Evolutionary conservation across 1,140 invertebrate genomes (phyloP).

Genomic region (Calephelis virginiensis): DNA sequence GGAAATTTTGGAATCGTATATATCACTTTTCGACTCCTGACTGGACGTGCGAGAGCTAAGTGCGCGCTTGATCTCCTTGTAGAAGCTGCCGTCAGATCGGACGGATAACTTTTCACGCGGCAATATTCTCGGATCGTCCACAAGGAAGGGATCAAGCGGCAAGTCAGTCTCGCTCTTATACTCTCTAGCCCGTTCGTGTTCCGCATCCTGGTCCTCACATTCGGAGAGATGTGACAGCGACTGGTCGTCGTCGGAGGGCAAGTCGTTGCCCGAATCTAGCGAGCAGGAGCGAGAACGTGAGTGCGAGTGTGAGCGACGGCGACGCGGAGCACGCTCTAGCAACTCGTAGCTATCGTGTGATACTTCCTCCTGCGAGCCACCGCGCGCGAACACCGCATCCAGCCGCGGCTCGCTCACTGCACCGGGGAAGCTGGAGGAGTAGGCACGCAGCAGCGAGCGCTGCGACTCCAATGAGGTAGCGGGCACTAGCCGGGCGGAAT

Average conservation of each 20-base stretch:
- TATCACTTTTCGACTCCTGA: constrained; percentile 83
- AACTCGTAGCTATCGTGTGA: constrained; percentile 37
- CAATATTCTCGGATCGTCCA: constrained; percentile 83
- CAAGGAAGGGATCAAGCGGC: constrained; percentile 81
- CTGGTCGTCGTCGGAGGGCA: constrained; percentile 82
- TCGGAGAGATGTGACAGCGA: constrained; percentile 77
- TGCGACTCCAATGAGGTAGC: constrained; percentile 1
- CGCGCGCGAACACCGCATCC: constrained; percentile 88
- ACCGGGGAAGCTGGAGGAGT: background rate
- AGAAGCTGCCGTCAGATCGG: constrained; percentile 83
- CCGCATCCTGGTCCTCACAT: constrained; percentile 52
- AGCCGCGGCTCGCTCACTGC: constrained; percentile 30
- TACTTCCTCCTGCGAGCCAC: background rate
- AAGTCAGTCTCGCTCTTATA: constrained; percentile 81
- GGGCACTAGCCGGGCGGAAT: background rate
- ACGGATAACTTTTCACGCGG: constrained; percentile 83
- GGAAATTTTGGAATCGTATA: constrained; percentile 82
- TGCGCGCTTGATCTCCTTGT: constrained; percentile 81
- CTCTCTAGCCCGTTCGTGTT: constrained; percentile 62
- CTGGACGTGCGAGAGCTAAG: constrained; percentile 82
- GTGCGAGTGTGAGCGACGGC: constrained; percentile 36
- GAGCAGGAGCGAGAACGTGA: constrained; percentile 82
- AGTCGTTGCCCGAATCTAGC: constrained; percentile 84
- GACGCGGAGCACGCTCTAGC: constrained; percentile 51
- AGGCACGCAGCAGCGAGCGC: constrained; percentile 1